A percentile compares a stretch with the other conserved stretches of the same genome.
Conservation (phyloP, 2,797 vertebrate genomes). For the Lithobates sylvaticus region DNA sequence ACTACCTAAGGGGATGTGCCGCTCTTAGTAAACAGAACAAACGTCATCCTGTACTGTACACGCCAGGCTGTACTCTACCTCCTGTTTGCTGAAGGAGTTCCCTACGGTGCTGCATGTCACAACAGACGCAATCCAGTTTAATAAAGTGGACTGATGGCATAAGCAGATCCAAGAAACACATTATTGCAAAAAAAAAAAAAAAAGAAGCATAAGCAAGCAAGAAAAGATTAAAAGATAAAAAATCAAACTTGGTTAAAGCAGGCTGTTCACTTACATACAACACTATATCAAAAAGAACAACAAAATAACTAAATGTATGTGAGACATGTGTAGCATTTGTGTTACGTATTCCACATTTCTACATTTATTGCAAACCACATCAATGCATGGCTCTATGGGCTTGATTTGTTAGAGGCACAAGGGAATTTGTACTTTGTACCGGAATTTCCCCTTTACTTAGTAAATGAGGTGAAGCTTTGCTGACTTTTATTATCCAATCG, state of each 20-base stretch:
- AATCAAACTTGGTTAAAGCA: too few relatives aligned
- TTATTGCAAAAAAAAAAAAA: neutral
- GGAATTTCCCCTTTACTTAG: too few relatives aligned
- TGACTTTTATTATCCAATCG: too few relatives aligned
- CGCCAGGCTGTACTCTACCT: constrained; percentile 9
- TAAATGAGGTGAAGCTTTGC: too few relatives aligned
- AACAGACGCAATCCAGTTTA: constrained; percentile 18
- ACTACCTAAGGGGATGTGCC: constrained; percentile 14
- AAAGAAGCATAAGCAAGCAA: neutral
- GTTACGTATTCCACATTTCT: neutral
- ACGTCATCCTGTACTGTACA: constrained; percentile 43
- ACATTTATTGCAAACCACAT: too few relatives aligned
- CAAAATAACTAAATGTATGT: too few relatives aligned
- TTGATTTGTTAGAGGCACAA: too few relatives aligned
- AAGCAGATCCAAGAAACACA: constrained; percentile 27
- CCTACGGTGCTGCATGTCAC: constrained; percentile 32
- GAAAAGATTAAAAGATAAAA: neutral
- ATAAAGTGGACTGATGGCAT: neutral
- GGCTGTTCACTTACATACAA: too few relatives aligned
- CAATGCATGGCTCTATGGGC: too few relatives aligned
- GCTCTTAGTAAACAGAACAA: constrained; percentile 7
- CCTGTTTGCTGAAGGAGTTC: constrained; percentile 55
- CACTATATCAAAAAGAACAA: too few relatives aligned
- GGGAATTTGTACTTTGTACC: too few relatives aligned
- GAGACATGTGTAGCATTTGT: too few relatives aligned